phyloP scores from a whole-genome alignment of 2,797 vertebrate genomes.

The Melopsittacus undulatus region DNA sequence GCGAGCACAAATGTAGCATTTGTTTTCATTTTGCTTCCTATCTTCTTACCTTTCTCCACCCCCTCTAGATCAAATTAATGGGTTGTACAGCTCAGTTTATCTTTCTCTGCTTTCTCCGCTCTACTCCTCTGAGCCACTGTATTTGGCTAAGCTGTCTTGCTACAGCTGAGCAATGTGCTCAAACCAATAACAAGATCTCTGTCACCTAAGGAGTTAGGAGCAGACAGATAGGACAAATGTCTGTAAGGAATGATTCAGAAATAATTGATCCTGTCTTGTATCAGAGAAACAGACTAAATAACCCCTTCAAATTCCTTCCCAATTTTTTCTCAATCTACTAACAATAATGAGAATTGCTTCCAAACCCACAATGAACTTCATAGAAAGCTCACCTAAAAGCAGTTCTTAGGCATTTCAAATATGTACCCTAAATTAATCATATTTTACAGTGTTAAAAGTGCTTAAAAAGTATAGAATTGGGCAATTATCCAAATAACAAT shows the following conservation, averaged over 20 bases:
- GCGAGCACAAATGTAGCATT: background rate
- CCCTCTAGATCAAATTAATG: background rate
- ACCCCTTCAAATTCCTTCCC: slow-evolving; percentile 29
- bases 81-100: background rate
- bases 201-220: background rate
- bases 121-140: background rate
- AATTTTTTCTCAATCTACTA: slow-evolving; percentile 7
- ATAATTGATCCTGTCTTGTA: slow-evolving; percentile 11
- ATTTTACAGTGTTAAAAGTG: background rate
- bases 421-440: background rate
- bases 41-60: background rate
- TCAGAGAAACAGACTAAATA: background rate
- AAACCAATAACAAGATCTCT: background rate
- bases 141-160: background rate
- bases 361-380: background rate
- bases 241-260: background rate
- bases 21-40: background rate
- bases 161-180: background rate
- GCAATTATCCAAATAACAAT: background rate
- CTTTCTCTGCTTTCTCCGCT: background rate
- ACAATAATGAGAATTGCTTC: slow-evolving; percentile 11
- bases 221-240: slow-evolving; percentile 9
- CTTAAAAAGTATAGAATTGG: background rate
- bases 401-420: background rate
- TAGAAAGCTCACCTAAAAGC: background rate